phyloP scores from a whole-genome alignment of 2,888 invertebrate species.

The Sclerodermus sp. region DNA sequence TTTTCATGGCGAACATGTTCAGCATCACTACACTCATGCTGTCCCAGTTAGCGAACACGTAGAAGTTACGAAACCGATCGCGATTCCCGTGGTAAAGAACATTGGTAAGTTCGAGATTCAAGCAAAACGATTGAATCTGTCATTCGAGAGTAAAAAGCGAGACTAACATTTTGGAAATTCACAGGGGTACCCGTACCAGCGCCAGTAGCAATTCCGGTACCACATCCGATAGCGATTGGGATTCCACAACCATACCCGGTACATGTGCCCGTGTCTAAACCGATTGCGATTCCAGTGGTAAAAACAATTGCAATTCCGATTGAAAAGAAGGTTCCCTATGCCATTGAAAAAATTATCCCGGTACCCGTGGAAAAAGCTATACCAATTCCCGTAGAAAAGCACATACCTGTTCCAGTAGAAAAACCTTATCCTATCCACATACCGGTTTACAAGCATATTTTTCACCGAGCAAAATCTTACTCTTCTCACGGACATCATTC shows the following conservation, averaged over 20 bases:
- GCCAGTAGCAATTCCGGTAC: constrained; percentile 65
- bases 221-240: constrained; percentile 63
- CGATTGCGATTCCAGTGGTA: constrained; percentile 69
- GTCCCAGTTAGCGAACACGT: constrained; percentile 66
- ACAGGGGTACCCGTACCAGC: constrained; percentile 64
- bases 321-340: constrained; percentile 72
- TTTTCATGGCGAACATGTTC: constrained; percentile 32
- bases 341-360: constrained; percentile 68
- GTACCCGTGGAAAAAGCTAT: constrained; percentile 70
- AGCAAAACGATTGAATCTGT: neutral
- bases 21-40: constrained; percentile 57
- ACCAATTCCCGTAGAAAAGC: constrained; percentile 70
- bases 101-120: constrained; percentile 54
- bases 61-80: constrained; percentile 68
- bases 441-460: constrained; percentile 71
- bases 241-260: constrained; percentile 70
- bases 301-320: constrained; percentile 70
- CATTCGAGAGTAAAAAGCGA: neutral
- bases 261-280: constrained; percentile 69
- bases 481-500: constrained; percentile 19
- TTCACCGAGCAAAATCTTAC: constrained; percentile 64
- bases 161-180: neutral
- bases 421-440: constrained; percentile 72
- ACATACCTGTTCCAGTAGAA: constrained; percentile 68
- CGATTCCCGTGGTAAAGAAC: constrained; percentile 68